Evolutionary conservation across 2,888 invertebrate species (phyloP).

Genomic region (Melieria picta): DNA sequence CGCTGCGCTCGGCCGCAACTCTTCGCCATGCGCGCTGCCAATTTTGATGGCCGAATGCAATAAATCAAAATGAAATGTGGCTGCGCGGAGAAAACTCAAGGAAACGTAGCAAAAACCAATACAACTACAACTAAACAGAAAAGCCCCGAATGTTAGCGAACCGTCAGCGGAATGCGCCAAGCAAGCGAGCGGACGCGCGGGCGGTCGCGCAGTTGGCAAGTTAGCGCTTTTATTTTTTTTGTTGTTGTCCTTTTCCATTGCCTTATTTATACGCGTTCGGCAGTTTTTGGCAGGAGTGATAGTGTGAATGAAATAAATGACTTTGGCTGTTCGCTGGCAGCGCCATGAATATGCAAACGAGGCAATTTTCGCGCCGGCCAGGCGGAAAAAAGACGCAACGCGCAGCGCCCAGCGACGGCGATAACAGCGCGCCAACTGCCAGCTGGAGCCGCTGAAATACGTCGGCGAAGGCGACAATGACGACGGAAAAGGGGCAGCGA

Average conservation of each 20-base stretch:
- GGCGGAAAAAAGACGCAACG: constrained; percentile 1
- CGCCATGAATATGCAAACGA: constrained; percentile 25
- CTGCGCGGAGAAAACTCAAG: constrained; percentile 10
- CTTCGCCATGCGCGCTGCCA: constrained; percentile 17
- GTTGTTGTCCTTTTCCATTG: background rate
- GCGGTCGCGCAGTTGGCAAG: background rate
- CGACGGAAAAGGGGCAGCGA: constrained; percentile 1
- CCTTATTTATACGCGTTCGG: background rate
- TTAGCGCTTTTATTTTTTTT: background rate
- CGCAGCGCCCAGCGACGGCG: background rate
- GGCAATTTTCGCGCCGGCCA: constrained; percentile 8
- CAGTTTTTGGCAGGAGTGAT: constrained; percentile 24
- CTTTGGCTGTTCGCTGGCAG: background rate
- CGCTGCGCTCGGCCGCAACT: constrained; percentile 6
- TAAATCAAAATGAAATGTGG: constrained; percentile 39
- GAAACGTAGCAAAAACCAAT: background rate
- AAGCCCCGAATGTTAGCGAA: background rate
- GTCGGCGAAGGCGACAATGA: constrained; percentile 3
- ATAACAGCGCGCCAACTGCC: constrained; percentile 6
- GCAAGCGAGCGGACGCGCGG: background rate
- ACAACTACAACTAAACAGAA: constrained; percentile 3
- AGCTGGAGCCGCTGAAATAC: constrained; percentile 23
- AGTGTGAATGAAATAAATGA: constrained; percentile 36
- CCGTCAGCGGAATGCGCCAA: background rate
- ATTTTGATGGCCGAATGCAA: constrained; percentile 32